Percentiles rank a stretch among this genome's conserved stretches.
Evolutionary conservation across 1,140 invertebrate genomes (phyloP).

Genomic region (Caerostris extrusa): DNA sequence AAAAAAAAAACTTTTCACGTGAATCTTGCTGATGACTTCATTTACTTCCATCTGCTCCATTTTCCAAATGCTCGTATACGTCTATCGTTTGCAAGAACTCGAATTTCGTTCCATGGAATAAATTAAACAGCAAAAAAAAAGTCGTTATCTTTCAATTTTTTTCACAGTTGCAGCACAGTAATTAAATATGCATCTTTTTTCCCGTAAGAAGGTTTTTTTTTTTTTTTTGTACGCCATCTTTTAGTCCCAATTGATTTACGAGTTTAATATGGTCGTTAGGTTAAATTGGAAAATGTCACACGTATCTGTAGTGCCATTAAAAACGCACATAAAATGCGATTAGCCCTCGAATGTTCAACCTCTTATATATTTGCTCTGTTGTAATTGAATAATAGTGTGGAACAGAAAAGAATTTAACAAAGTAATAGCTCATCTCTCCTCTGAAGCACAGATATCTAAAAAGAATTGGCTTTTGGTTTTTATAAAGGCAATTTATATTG

Average conservation of each 20-base stretch:
- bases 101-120: background rate
- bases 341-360: background rate
- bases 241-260: background rate
- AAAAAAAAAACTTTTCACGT: too few species aligned
- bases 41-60: too few species aligned
- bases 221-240: background rate
- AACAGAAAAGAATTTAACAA: too few species aligned
- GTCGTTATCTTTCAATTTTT: background rate
- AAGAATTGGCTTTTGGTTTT: too few species aligned
- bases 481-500: too few species aligned
- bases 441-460: too few species aligned
- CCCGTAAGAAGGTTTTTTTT: background rate
- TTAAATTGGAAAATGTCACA: constrained; percentile 6
- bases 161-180: background rate
- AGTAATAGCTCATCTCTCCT: too few species aligned
- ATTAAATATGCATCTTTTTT: background rate
- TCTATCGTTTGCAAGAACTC: too few species aligned
- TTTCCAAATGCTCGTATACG: too few species aligned
- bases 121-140: background rate
- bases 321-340: background rate
- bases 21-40: too few species aligned
- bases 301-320: background rate
- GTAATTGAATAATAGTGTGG: too few species aligned
- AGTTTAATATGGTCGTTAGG: background rate
- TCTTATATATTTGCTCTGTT: too few species aligned